A percentile compares a stretch with the other conserved stretches of the same genome.
Conservation (phyloP, 1,140 invertebrate genomes). For the Listronotus bonariensis region DNA sequence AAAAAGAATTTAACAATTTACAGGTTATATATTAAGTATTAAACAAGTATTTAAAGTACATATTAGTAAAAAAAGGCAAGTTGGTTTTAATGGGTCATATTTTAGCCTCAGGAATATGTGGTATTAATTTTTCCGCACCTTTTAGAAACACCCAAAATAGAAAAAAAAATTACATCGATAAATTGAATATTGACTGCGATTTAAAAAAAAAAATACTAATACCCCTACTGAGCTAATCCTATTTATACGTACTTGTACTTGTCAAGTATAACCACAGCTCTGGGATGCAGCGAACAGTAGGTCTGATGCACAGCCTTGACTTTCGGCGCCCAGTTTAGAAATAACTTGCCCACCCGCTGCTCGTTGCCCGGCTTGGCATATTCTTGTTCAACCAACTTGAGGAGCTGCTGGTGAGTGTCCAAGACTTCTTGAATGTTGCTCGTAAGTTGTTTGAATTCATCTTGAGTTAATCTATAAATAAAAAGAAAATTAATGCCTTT, state of each 20-base stretch:
- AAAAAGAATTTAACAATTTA: too few species aligned
- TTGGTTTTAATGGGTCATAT: too few species aligned
- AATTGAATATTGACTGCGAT: neutral
- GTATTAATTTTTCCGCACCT: too few species aligned
- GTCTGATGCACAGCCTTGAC: conserved; percentile 84
- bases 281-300: conserved; percentile 89
- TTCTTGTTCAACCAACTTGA: conserved; percentile 78
- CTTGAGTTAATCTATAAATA: conserved; percentile 73
- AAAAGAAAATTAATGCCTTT: neutral
- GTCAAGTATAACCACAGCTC: conserved; percentile 88
- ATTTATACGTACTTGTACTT: conserved; percentile 75
- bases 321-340: conserved; percentile 83
- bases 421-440: conserved; percentile 89
- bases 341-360: conserved; percentile 89
- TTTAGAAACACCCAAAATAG: too few species aligned
- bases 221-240: too few species aligned
- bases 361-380: conserved; percentile 69
- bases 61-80: too few species aligned
- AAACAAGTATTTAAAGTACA: too few species aligned
- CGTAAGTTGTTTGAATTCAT: conserved; percentile 84
- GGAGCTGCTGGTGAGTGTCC: conserved; percentile 78
- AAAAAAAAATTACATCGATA: too few species aligned
- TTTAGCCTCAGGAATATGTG: too few species aligned
- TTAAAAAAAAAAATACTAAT: neutral
- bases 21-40: too few species aligned